Evolutionary conservation across 1,140 invertebrate genomes (phyloP).

Genomic region (Plutomurus gul): DNA sequence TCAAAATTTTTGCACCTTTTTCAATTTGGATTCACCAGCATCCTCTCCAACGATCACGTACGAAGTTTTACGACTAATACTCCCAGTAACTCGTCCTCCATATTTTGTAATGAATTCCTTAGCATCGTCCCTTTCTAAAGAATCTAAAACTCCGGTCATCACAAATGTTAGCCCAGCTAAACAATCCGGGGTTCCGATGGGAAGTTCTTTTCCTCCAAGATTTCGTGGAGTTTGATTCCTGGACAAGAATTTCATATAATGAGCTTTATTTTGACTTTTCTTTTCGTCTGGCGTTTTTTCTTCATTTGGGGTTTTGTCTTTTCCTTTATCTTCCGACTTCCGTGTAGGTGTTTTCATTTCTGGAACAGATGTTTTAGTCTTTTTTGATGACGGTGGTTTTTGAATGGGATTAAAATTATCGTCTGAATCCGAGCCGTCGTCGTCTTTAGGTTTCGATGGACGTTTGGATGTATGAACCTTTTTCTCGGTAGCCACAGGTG

Average conservation of each 20-base stretch:
- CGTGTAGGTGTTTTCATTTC: not conserved
- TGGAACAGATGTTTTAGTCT: not conserved
- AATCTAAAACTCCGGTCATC: slow-evolving; percentile 85
- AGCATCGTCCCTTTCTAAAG: slow-evolving; percentile 80
- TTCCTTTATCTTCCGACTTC: not conserved
- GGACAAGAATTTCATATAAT: slow-evolving; percentile 69
- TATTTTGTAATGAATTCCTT: slow-evolving; percentile 74
- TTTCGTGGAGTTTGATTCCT: slow-evolving; percentile 77
- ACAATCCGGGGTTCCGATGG: slow-evolving; percentile 75
- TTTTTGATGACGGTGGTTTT: not conserved
- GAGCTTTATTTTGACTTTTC: slow-evolving; percentile 65
- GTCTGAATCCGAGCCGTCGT: not conserved
- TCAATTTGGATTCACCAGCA: slow-evolving; percentile 78
- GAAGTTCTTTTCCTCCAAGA: slow-evolving; percentile 79
- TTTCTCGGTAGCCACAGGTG: not conserved
- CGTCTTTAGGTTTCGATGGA: not conserved
- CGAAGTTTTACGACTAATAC: slow-evolving; percentile 78
- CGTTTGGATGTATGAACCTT: not conserved
- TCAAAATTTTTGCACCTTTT: slow-evolving; percentile 62
- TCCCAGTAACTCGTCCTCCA: slow-evolving; percentile 75
- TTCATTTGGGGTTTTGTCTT: not conserved
- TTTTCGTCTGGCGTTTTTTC: slow-evolving; percentile 60
- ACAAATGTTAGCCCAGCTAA: slow-evolving; percentile 78
- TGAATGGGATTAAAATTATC: not conserved
- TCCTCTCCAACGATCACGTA: slow-evolving; percentile 84